These are phyloP conservation scores for Danio kyathit DNA, from an alignment of 2,797 vertebrate genomes.

Conservation along the genomic window DNA sequence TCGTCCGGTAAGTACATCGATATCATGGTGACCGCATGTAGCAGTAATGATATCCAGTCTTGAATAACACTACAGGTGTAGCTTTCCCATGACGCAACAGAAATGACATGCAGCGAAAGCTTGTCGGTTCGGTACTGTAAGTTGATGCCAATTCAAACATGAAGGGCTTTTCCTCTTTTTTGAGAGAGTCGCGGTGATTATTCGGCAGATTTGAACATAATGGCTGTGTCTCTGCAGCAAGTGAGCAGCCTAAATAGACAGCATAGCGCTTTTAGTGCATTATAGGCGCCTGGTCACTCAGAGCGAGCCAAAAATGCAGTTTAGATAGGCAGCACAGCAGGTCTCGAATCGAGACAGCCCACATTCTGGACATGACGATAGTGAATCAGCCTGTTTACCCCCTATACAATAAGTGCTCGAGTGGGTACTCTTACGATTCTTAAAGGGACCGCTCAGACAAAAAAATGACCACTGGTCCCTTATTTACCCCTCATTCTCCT, in stretches of 20 bases:
- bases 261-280: neutral
- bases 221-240: neutral
- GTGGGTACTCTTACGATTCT: neutral
- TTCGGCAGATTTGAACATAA: neutral
- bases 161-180: neutral
- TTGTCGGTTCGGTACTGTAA: neutral
- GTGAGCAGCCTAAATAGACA: neutral
- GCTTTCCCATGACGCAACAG: slow-evolving; percentile 1
- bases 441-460: neutral
- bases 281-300: neutral
- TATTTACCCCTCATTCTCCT: neutral
- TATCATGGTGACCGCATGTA: neutral
- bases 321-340: neutral
- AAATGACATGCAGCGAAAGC: neutral
- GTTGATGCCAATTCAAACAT: neutral
- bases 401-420: neutral
- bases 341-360: neutral
- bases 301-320: neutral
- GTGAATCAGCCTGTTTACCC: neutral
- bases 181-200: neutral
- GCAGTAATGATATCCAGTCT: neutral
- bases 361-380: neutral
- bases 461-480: no score
- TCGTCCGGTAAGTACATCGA: slow-evolving; percentile 35
- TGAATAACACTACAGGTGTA: neutral